These are phyloP conservation scores for Grantiella picta DNA, from an alignment of 2,113 vertebrate species.

Conservation along the genomic window DNA sequence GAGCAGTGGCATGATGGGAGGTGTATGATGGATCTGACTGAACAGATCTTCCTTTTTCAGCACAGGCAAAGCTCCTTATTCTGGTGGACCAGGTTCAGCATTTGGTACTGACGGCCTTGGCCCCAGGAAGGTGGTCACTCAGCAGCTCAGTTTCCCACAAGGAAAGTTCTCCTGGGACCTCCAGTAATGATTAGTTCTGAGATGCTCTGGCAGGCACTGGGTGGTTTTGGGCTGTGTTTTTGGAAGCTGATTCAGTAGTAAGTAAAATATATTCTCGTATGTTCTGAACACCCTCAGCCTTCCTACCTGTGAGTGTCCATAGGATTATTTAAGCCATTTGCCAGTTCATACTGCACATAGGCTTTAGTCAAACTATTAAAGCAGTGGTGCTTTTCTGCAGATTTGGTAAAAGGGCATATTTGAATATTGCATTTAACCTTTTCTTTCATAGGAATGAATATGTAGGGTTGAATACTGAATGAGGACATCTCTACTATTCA, in stretches of 20 bases:
- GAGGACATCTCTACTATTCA: not conserved
- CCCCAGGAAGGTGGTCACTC: not conserved
- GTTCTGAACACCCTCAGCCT: not conserved
- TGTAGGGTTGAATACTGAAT: not conserved
- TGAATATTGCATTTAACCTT: not conserved
- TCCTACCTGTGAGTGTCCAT: not conserved
- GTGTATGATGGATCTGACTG: not conserved
- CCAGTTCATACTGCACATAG: not conserved
- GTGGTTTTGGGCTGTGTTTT: not conserved
- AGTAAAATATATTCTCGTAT: fast-evolving
- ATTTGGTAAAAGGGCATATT: not conserved
- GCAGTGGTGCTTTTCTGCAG: not conserved
- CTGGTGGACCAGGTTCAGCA: not conserved
- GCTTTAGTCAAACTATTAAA: not conserved
- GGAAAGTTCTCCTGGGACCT: not conserved
- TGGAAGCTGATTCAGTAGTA: not conserved
- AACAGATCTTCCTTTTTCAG: not conserved
- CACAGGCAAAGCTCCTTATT: not conserved
- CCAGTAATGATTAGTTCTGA: not conserved
- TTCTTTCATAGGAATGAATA: not conserved
- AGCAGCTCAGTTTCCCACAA: not conserved
- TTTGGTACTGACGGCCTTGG: not conserved
- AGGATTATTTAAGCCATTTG: not conserved
- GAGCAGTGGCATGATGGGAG: not conserved
- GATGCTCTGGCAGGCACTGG: not conserved